phyloP scores from a whole-genome alignment of 2,888 invertebrate genomes.

The Charanyca ferruginea region DNA sequence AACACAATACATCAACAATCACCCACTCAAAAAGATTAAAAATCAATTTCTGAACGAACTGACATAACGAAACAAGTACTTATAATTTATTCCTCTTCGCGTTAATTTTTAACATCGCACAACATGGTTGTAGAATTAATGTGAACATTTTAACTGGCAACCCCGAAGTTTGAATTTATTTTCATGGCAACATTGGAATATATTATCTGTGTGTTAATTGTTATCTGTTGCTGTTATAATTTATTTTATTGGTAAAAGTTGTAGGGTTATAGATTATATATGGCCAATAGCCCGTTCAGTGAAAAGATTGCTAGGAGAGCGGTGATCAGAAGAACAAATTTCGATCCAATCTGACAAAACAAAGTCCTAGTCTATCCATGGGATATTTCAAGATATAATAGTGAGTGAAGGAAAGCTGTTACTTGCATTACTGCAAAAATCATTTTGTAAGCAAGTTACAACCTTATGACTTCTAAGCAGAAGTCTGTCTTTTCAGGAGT shows the following conservation, averaged over 20 bases:
- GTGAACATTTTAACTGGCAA: constrained; percentile 57
- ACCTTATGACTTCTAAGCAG: no score
- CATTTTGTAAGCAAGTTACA: no score
- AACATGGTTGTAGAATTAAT: constrained; percentile 55
- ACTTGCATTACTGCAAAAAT: no score
- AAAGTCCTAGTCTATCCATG: no score
- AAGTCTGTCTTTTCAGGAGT: no score
- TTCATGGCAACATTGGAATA: constrained; percentile 68
- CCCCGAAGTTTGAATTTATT: constrained; percentile 68
- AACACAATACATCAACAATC: constrained; percentile 22
- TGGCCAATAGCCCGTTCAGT: background rate
- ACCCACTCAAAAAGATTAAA: constrained; percentile 32
- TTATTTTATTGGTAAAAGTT: constrained; percentile 36
- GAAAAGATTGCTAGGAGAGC: background rate
- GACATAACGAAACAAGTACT: constrained; percentile 35
- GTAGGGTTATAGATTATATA: background rate
- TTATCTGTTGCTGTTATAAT: constrained; percentile 57
- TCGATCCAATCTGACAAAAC: no score
- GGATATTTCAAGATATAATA: no score
- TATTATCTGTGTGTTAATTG: constrained; percentile 60
- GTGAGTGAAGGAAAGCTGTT: no score
- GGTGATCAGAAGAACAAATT: no score
- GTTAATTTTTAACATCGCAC: constrained; percentile 61
- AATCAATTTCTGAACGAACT: constrained; percentile 41
- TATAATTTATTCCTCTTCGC: constrained; percentile 51